phyloP scores from a whole-genome alignment of 1,140 invertebrate genomes.

The Antheraea pernyi region DNA sequence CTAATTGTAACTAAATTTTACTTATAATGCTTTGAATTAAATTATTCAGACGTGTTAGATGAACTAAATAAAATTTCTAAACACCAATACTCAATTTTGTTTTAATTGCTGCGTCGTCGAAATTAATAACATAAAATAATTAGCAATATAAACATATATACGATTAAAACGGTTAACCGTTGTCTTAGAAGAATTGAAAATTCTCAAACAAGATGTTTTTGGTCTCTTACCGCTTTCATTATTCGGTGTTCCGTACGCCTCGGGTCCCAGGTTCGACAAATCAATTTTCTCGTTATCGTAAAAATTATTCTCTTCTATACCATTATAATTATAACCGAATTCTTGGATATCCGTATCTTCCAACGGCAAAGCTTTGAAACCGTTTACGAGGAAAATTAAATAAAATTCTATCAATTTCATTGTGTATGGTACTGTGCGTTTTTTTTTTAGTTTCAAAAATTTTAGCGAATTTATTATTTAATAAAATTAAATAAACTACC shows the following conservation, averaged over 20 bases:
- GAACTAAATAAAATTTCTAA: too few species aligned
- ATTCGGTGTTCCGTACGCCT: slow-evolving; percentile 77
- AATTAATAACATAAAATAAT: too few species aligned
- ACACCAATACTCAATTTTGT: too few species aligned
- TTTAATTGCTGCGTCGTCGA: too few species aligned
- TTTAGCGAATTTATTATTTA: not conserved
- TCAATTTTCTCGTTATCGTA: slow-evolving; percentile 66
- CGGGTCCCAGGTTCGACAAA: slow-evolving; percentile 72
- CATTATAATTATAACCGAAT: slow-evolving; percentile 22
- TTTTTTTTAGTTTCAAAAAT: slow-evolving; percentile 4
- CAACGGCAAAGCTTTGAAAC: slow-evolving; percentile 27
- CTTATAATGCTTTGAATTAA: too few species aligned
- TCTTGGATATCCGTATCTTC: slow-evolving; percentile 25
- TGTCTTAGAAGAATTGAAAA: too few species aligned
- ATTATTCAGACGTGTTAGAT: too few species aligned
- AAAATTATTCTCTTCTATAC: slow-evolving; percentile 33
- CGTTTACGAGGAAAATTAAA: slow-evolving; percentile 12
- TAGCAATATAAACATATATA: too few species aligned
- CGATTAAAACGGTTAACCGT: too few species aligned
- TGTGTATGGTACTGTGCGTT: not conserved
- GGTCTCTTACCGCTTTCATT: slow-evolving; percentile 68
- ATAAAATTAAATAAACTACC: slow-evolving; percentile 31
- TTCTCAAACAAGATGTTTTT: too few species aligned
- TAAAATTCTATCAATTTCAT: slow-evolving; percentile 1
- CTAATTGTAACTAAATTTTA: too few species aligned